These are phyloP conservation scores for Lottia scabra DNA, from an alignment of 2,888 invertebrate genomes.

Conservation along the genomic window DNA sequence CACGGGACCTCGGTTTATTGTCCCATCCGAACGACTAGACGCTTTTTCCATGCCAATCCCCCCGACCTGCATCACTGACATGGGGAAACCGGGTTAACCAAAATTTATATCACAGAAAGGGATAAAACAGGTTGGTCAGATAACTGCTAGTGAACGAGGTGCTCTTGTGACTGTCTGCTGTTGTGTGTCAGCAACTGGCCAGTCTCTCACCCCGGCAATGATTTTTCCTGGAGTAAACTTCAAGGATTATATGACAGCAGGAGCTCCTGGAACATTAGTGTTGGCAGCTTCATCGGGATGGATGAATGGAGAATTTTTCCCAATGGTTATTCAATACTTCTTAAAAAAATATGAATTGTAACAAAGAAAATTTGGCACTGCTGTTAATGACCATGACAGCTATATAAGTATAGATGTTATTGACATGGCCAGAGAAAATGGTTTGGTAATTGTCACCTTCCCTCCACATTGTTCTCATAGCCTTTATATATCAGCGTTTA, in stretches of 20 bases:
- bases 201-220: not conserved
- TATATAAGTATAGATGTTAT: not conserved
- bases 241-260: not conserved
- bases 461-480: not conserved
- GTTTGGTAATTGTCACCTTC: not conserved
- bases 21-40: too few species aligned
- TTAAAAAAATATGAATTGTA: not conserved
- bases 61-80: too few species aligned
- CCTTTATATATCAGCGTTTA: not conserved
- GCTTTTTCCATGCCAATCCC: too few species aligned
- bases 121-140: too few species aligned
- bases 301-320: not conserved
- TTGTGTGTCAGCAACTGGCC: slow-evolving; percentile 4
- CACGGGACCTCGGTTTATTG: too few species aligned
- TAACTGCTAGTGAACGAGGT: too few species aligned
- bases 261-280: not conserved
- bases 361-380: not conserved
- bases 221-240: not conserved
- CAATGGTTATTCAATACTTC: not conserved
- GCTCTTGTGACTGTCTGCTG: too few species aligned
- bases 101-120: too few species aligned
- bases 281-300: not conserved
- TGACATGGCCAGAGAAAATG: slow-evolving; percentile 1
- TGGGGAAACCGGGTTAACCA: too few species aligned
- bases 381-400: not conserved